These are phyloP conservation scores for Trigoniulus corallinus DNA, from an alignment of 1,140 invertebrate species.

Conservation along the genomic window DNA sequence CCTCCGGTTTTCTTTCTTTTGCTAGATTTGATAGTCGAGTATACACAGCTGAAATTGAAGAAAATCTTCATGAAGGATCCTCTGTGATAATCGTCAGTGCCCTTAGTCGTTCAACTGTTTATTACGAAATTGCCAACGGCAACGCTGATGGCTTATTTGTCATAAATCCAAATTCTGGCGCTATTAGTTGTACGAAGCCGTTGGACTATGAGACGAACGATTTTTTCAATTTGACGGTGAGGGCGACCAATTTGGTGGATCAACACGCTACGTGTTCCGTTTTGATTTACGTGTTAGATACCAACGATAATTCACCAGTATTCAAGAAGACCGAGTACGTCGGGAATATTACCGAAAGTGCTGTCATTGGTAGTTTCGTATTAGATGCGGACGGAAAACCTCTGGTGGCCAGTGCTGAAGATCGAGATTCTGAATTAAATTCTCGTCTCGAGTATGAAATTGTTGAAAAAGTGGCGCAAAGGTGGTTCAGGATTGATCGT, in stretches of 20 bases:
- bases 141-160: slow-evolving; percentile 55
- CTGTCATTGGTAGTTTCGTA: slow-evolving; percentile 50
- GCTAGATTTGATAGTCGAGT: slow-evolving; percentile 41
- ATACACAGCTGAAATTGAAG: slow-evolving; percentile 59
- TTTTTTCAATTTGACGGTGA: slow-evolving; percentile 65
- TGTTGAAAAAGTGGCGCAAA: slow-evolving; percentile 47
- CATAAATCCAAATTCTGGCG: slow-evolving; percentile 68
- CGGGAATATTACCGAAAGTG: slow-evolving; percentile 51
- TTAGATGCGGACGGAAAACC: slow-evolving; percentile 43
- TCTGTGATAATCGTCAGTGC: slow-evolving; percentile 60
- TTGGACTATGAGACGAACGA: slow-evolving; percentile 62
- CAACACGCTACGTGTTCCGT: slow-evolving; percentile 19
- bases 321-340: slow-evolving; percentile 49
- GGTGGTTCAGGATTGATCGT: slow-evolving; percentile 69
- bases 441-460: slow-evolving; percentile 68
- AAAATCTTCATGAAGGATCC: slow-evolving; percentile 60
- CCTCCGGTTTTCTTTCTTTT: no score
- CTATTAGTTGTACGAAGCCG: slow-evolving; percentile 41
- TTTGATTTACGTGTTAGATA: slow-evolving; percentile 29
- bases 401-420: slow-evolving; percentile 57
- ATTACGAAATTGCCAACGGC: slow-evolving; percentile 64
- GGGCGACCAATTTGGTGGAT: slow-evolving; percentile 67
- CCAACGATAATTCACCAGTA: slow-evolving; percentile 66
- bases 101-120: slow-evolving; percentile 54
- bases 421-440: slow-evolving; percentile 64